A percentile compares a stretch with the other conserved stretches of the same genome.
Evolutionary conservation across 2,888 invertebrate genomes (phyloP).

Genomic region (Meteorus colon): DNA sequence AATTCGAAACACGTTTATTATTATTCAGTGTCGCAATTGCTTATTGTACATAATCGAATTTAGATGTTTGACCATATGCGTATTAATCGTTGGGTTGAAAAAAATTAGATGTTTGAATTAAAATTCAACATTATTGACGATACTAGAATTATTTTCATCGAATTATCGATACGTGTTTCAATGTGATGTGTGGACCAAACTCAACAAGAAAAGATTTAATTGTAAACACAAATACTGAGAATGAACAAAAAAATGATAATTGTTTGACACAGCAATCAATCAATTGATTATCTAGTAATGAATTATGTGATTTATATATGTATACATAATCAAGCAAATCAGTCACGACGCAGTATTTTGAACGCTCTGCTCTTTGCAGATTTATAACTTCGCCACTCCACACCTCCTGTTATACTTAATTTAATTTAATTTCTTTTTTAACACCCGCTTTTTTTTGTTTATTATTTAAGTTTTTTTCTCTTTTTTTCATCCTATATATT

Average conservation of each 20-base stretch:
- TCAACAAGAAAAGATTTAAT: neutral
- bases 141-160: neutral
- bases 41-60: neutral
- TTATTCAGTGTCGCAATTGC: neutral
- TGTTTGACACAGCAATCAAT: conserved; percentile 7
- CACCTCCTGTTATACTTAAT: conserved; percentile 15
- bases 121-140: conserved; percentile 49
- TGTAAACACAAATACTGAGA: neutral
- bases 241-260: conserved; percentile 14
- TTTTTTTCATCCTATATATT: conserved; percentile 38
- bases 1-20: neutral
- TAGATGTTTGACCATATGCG: neutral
- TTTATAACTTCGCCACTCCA: conserved; percentile 28
- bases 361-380: conserved; percentile 13
- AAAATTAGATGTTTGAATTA: conserved; percentile 39
- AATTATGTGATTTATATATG: conserved; percentile 18
- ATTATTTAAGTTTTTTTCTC: neutral
- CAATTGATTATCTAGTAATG: conserved; percentile 5
- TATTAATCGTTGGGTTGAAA: conserved; percentile 37
- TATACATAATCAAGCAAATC: conserved; percentile 24
- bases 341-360: conserved; percentile 25
- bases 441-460: conserved; percentile 14
- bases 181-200: neutral
- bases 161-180: neutral
- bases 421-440: conserved; percentile 1